phyloP scores from a whole-genome alignment of 2,888 invertebrate species.

The Cheilosia impressa region DNA sequence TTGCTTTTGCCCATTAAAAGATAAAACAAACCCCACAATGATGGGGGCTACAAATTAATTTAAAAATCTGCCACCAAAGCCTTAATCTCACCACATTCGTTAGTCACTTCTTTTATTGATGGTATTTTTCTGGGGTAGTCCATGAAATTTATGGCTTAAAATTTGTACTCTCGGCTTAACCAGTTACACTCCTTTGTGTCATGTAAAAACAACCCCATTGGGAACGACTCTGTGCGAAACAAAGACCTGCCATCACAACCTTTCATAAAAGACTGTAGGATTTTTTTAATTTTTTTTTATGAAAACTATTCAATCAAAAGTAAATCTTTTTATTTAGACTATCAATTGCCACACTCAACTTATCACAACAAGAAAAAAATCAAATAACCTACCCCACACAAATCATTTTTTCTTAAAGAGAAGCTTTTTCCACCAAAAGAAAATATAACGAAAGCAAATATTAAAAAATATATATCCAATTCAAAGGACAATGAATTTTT shows the following conservation, averaged over 20 bases:
- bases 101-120: background rate
- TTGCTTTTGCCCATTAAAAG: background rate
- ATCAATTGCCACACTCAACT: background rate
- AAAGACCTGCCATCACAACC: slow-evolving; percentile 4
- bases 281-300: background rate
- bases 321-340: slow-evolving; percentile 18
- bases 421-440: slow-evolving; percentile 27
- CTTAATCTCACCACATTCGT: background rate
- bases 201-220: no score
- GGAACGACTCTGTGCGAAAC: background rate
- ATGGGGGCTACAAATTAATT: background rate
- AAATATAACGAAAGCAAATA: background rate
- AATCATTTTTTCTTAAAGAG: slow-evolving; percentile 21
- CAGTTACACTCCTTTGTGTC: no score
- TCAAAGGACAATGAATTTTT: slow-evolving; percentile 61
- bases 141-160: background rate
- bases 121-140: background rate
- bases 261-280: background rate
- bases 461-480: background rate
- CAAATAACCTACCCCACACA: background rate
- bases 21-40: background rate
- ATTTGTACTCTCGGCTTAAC: no score
- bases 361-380: background rate
- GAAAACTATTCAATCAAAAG: slow-evolving; percentile 4
- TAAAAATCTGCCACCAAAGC: background rate